A percentile compares a stretch with the other conserved stretches of the same genome.
Conservation (phyloP, 2,113 vertebrate genomes). For the Esox niger region DNA sequence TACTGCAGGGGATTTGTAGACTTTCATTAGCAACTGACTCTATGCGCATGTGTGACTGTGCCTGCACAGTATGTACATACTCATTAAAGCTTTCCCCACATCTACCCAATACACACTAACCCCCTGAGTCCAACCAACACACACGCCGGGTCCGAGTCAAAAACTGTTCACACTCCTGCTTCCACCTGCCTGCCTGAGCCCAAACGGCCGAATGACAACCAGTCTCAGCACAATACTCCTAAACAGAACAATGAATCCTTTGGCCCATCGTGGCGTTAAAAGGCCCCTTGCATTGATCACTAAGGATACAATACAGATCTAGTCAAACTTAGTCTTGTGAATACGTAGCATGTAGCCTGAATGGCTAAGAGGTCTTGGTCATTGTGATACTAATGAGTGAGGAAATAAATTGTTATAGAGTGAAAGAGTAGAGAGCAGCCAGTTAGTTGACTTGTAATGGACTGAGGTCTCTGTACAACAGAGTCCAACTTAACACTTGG, state of each 20-base stretch:
- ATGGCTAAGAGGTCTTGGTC: slow-evolving; percentile 11
- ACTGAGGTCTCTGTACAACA: slow-evolving; percentile 6
- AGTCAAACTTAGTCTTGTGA: slow-evolving; percentile 26
- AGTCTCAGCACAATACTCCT: slow-evolving; percentile 26
- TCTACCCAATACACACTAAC: too few species aligned
- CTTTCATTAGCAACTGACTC: too few species aligned
- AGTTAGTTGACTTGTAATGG: slow-evolving; percentile 13
- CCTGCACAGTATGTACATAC: too few species aligned
- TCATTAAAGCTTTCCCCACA: too few species aligned
- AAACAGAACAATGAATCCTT: slow-evolving; percentile 16
- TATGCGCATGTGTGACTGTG: too few species aligned
- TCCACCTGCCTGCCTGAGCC: slow-evolving; percentile 23
- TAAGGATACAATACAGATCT: slow-evolving; percentile 15
- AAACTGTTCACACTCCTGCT: slow-evolving; percentile 10
- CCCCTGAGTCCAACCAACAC: not conserved
- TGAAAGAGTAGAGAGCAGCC: slow-evolving; percentile 2
- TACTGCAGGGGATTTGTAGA: too few species aligned
- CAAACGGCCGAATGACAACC: slow-evolving; percentile 19
- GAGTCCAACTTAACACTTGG: not conserved
- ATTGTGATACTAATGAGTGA: slow-evolving; percentile 41
- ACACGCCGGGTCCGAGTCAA: slow-evolving; percentile 16
- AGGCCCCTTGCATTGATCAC: slow-evolving; percentile 21
- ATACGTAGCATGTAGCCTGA: slow-evolving; percentile 9
- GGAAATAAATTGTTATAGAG: slow-evolving; percentile 26
- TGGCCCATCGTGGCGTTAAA: slow-evolving; percentile 10